These are phyloP conservation scores for Xenotilapia longispinis DNA, from an alignment of 2,113 vertebrate species.

Conservation along the genomic window DNA sequence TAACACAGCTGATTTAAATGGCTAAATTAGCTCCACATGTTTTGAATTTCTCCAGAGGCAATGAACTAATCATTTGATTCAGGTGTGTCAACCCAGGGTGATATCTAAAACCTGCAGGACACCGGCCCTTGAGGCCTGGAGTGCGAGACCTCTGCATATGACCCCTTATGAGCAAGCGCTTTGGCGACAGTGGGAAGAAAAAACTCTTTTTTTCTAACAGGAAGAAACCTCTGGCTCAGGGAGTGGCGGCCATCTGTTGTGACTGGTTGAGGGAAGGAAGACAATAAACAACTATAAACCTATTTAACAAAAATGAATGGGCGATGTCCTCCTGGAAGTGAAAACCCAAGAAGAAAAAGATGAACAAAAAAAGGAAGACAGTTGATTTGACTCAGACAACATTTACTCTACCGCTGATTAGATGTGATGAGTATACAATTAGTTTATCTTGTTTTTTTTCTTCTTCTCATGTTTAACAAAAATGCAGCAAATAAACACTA, in stretches of 20 bases:
- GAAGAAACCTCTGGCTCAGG: not conserved
- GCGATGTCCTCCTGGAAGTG: rapidly evolving
- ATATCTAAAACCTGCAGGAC: not conserved
- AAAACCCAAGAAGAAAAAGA: not conserved
- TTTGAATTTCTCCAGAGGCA: not conserved
- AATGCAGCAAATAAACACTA: not conserved
- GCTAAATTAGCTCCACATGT: not conserved
- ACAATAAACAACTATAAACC: not conserved
- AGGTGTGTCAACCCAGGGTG: not conserved
- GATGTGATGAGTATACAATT: not conserved
- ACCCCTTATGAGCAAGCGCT: not conserved
- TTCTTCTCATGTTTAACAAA: not conserved
- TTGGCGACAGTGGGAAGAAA: not conserved
- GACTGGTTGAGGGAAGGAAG: not conserved
- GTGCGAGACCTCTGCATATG: not conserved
- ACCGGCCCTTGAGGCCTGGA: rapidly evolving
- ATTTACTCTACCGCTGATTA: not conserved
- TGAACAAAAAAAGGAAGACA: not conserved
- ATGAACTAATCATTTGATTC: not conserved
- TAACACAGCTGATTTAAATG: not conserved
- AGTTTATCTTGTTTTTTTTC: not conserved
- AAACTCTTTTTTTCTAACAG: rapidly evolving
- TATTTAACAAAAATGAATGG: not conserved
- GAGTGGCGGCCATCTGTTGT: not conserved
- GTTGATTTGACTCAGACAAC: not conserved